Percentiles rank a stretch among this genome's conserved stretches.
Conservation (phyloP, 2,113 vertebrate genomes). For the Malurus alboscapulatus region DNA sequence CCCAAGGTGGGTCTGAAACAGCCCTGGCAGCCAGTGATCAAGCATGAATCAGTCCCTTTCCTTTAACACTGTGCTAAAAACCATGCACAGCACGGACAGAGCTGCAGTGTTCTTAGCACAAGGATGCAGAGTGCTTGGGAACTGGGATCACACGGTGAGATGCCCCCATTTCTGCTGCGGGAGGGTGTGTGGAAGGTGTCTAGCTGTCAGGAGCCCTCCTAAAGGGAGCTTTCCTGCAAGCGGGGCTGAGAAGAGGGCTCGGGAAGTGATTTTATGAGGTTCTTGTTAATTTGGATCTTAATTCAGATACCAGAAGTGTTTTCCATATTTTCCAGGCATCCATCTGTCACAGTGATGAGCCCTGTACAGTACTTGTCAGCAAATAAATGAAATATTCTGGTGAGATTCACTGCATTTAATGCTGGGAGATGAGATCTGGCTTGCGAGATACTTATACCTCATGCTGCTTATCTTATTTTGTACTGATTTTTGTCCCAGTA, state of each 20-base stretch:
- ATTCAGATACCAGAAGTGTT: conserved; percentile 60
- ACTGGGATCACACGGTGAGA: not conserved
- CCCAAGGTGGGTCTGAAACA: not conserved
- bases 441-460: not conserved
- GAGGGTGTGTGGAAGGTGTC: not conserved
- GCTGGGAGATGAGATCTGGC: conserved; percentile 38
- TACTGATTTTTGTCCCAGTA: not conserved
- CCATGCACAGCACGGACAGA: not conserved
- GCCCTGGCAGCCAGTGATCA: not conserved
- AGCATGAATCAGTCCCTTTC: not conserved
- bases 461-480: conserved; percentile 6
- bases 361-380: conserved; percentile 57
- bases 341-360: conserved; percentile 55
- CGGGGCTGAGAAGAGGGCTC: not conserved
- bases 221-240: not conserved
- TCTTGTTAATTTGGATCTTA: conserved; percentile 58
- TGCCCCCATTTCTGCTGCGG: not conserved
- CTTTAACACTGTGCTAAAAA: not conserved
- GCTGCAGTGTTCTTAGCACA: not conserved
- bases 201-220: not conserved
- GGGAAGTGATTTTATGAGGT: not conserved
- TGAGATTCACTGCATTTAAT: conserved; percentile 22
- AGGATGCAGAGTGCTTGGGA: not conserved
- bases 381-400: conserved; percentile 58
- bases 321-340: conserved; percentile 56